Conservation (phyloP, 2,797 vertebrate species). For the Ispidina picta region DNA sequence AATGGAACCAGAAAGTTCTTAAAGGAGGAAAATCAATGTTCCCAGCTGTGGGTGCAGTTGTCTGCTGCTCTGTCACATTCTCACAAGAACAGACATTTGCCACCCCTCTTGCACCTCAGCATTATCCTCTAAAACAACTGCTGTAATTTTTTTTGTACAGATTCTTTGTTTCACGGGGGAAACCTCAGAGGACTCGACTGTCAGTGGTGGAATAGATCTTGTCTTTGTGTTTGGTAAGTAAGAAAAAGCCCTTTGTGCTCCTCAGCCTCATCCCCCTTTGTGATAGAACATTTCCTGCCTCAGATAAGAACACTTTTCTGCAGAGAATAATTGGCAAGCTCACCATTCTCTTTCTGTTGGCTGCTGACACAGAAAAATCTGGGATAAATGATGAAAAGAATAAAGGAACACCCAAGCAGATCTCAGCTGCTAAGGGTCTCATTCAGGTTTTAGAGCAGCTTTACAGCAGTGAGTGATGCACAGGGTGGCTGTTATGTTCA, state of each 20-base stretch:
- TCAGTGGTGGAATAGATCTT: neutral
- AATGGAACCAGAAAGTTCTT: neutral
- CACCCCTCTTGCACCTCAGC: neutral
- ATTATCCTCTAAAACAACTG: neutral
- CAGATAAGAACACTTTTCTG: neutral
- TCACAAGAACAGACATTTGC: neutral
- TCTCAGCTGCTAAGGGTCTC: neutral
- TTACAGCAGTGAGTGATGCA: neutral
- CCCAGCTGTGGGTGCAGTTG: neutral
- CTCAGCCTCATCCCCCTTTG: neutral
- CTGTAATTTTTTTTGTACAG: neutral
- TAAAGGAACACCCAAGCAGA: neutral
- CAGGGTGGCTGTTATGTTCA: neutral
- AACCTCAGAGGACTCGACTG: neutral
- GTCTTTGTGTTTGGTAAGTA: neutral
- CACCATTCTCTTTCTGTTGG: neutral
- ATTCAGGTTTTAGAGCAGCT: neutral
- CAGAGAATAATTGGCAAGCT: neutral
- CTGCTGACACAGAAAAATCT: neutral
- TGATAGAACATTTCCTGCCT: neutral
- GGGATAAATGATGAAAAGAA: neutral
- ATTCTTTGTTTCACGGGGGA: neutral
- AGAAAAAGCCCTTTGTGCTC: neutral
- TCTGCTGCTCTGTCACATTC: neutral
- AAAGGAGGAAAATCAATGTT: neutral